A percentile compares a stretch with the other conserved stretches of the same genome.
These are phyloP conservation scores for Rosalia funebris DNA, from an alignment of 2,888 invertebrate species.

Conservation along the genomic window DNA sequence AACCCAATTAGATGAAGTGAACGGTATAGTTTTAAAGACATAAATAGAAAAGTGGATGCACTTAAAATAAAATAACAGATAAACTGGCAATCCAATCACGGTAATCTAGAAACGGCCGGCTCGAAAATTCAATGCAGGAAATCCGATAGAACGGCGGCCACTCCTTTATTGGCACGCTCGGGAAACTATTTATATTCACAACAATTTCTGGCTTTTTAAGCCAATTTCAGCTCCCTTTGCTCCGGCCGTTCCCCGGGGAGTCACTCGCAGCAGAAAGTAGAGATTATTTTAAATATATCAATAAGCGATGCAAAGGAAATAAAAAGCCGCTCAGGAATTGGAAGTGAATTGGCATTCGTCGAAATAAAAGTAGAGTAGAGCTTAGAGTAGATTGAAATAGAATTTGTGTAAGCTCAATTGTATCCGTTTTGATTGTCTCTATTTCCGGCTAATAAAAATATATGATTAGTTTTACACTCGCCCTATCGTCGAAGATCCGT, in stretches of 20 bases:
- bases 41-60: conserved; percentile 37
- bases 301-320: not conserved
- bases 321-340: not conserved
- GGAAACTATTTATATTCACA: conserved; percentile 40
- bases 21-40: conserved; percentile 1
- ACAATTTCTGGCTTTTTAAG: conserved; percentile 24
- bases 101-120: conserved; percentile 47
- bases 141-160: conserved; percentile 33
- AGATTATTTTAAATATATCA: not conserved
- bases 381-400: not conserved
- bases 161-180: conserved; percentile 44
- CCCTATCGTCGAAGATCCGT: no score
- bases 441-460: no score
- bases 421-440: no score
- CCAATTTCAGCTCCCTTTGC: not conserved
- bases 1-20: conserved; percentile 8
- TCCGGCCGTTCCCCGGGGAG: not conserved
- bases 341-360: not conserved
- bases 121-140: conserved; percentile 40
- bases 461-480: no score
- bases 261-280: not conserved
- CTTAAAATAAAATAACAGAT: conserved; percentile 46
- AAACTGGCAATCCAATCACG: conserved; percentile 49
- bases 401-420: no score
- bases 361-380: not conserved